Evolutionary conservation across 1,140 invertebrate species (phyloP).

Genomic region (Nylanderia fulva): DNA sequence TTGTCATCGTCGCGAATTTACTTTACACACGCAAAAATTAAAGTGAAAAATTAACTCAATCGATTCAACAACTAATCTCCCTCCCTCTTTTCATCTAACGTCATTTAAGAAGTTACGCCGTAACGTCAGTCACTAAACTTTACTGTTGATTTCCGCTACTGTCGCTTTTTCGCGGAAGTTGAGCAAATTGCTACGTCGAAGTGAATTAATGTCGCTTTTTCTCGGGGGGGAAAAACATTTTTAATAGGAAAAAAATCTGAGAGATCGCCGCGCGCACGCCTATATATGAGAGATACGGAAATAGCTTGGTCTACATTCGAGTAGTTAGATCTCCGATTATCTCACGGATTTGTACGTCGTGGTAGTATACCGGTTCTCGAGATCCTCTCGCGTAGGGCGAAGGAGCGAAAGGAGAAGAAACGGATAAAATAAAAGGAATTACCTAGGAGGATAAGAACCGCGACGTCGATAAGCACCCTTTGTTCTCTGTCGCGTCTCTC

Average conservation of each 20-base stretch:
- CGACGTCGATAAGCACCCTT: slow-evolving; percentile 79
- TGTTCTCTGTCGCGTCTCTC: slow-evolving; percentile 65
- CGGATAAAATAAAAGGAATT: slow-evolving; percentile 78
- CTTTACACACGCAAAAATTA: slow-evolving; percentile 7
- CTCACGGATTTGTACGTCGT: slow-evolving; percentile 58
- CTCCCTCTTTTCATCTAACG: slow-evolving; percentile 5
- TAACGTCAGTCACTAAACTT: slow-evolving; percentile 53
- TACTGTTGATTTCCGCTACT: slow-evolving; percentile 58
- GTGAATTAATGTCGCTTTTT: slow-evolving; percentile 53
- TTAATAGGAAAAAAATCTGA: slow-evolving; percentile 44
- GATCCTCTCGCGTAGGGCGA: slow-evolving; percentile 27
- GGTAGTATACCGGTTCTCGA: slow-evolving; percentile 35
- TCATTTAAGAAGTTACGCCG: slow-evolving; percentile 43
- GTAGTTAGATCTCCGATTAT: slow-evolving; percentile 67
- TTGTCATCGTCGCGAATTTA: background rate
- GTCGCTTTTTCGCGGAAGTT: slow-evolving; percentile 52
- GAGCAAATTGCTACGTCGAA: slow-evolving; percentile 53
- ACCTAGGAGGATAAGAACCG: slow-evolving; percentile 75
- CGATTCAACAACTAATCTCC: slow-evolving; percentile 22
- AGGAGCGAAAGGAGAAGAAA: slow-evolving; percentile 62
- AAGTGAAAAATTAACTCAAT: slow-evolving; percentile 47
- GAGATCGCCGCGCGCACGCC: background rate
- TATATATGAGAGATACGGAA: slow-evolving; percentile 44
- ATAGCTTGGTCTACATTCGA: slow-evolving; percentile 65
- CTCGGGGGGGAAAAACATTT: slow-evolving; percentile 29